phyloP scores from a whole-genome alignment of 2,797 vertebrate genomes.

The Hyperoplus immaculatus region DNA sequence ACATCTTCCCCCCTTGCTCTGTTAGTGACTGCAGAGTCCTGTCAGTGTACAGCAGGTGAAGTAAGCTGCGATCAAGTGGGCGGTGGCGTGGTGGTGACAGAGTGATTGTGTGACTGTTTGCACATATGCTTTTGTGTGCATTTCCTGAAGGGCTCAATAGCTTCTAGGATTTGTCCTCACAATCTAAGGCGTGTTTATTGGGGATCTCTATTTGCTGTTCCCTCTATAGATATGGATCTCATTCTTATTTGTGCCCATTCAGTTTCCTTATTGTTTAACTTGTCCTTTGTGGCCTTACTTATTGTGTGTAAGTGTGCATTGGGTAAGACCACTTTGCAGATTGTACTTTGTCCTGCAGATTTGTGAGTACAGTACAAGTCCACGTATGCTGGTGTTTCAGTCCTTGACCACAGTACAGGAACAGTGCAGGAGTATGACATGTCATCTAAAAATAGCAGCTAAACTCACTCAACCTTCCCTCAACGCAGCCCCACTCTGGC shows the following conservation, averaged over 20 bases:
- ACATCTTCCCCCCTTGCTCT: slow-evolving; percentile 21
- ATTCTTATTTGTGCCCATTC: slow-evolving; percentile 12
- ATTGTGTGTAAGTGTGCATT: slow-evolving; percentile 23
- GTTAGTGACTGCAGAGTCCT: slow-evolving; percentile 1
- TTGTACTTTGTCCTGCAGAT: slow-evolving; percentile 4
- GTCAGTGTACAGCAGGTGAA: slow-evolving; percentile 42
- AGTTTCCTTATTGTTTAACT: slow-evolving; percentile 13
- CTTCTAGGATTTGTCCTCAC: slow-evolving; percentile 17
- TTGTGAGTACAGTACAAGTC: slow-evolving; percentile 4
- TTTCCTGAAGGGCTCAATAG: slow-evolving; percentile 24
- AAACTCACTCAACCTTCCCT: slow-evolving; percentile 76
- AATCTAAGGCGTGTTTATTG: slow-evolving; percentile 26
- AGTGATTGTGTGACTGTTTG: slow-evolving; percentile 48
- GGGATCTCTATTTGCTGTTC: slow-evolving; percentile 20
- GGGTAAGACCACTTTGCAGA: background rate
- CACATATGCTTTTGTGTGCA: slow-evolving; percentile 41
- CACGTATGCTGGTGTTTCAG: slow-evolving; percentile 35
- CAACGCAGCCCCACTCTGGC: slow-evolving; percentile 46
- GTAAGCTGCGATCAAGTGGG: slow-evolving; percentile 44
- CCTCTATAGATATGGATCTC: slow-evolving; percentile 23
- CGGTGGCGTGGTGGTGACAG: slow-evolving; percentile 13
- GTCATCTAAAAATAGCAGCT: slow-evolving; percentile 80
- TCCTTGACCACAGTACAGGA: slow-evolving; percentile 49
- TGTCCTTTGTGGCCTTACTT: slow-evolving; percentile 4
- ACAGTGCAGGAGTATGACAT: slow-evolving; percentile 58